Conservation (phyloP, 2,888 invertebrate genomes). For the Drosophila ustulata region DNA sequence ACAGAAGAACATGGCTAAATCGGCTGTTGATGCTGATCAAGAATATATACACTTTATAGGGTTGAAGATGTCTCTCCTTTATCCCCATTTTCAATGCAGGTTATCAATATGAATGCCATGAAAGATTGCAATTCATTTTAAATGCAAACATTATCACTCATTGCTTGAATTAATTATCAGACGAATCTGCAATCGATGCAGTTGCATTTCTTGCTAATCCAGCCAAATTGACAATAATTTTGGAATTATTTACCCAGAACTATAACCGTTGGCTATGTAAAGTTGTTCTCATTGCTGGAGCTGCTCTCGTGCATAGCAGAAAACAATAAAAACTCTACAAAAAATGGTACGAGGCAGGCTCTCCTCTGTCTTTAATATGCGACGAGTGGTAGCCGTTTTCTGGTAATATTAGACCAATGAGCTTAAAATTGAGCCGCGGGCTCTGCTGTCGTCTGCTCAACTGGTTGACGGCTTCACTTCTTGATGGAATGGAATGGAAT, state of each 20-base stretch:
- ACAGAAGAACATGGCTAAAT: too few relatives aligned
- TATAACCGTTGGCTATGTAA: not conserved
- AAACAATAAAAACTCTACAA: not conserved
- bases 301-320: not conserved
- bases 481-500: slow-evolving; percentile 19
- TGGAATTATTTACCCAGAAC: not conserved
- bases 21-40: too few relatives aligned
- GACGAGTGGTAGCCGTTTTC: slow-evolving; percentile 48
- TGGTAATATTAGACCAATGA: slow-evolving; percentile 58
- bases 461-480: slow-evolving; percentile 38
- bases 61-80: too few relatives aligned
- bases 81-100: too few relatives aligned
- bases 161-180: too few relatives aligned
- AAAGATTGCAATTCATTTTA: too few relatives aligned
- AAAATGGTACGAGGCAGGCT: slow-evolving; percentile 1
- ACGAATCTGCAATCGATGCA: too few relatives aligned
- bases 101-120: too few relatives aligned
- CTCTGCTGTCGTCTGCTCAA: slow-evolving; percentile 39
- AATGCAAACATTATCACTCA: too few relatives aligned
- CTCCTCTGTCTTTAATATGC: slow-evolving; percentile 36
- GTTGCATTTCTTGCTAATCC: too few relatives aligned
- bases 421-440: slow-evolving; percentile 44
- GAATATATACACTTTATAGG: too few relatives aligned
- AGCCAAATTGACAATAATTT: too few relatives aligned
- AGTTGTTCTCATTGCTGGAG: not conserved